These are phyloP conservation scores for Ligdia adustata DNA, from an alignment of 2,888 invertebrate species.

Conservation along the genomic window DNA sequence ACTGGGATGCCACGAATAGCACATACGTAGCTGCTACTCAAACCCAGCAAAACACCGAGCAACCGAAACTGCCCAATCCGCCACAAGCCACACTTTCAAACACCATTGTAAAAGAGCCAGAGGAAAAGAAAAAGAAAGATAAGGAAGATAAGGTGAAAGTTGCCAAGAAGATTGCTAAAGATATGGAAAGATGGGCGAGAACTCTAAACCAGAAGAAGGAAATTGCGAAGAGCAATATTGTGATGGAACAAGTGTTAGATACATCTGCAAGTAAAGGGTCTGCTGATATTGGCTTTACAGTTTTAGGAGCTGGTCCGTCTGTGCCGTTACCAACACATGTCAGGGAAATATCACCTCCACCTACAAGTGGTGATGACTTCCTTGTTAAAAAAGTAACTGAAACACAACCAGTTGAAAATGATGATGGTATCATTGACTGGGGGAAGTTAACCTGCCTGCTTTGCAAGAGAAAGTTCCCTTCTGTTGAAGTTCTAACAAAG, in stretches of 20 bases:
- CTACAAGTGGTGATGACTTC: conserved; percentile 62
- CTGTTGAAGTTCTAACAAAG: conserved; percentile 93
- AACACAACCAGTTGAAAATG: conserved; percentile 84
- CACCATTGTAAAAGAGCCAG: conserved; percentile 59
- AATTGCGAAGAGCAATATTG: conserved; percentile 72
- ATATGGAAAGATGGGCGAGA: conserved; percentile 95
- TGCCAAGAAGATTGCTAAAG: conserved; percentile 98
- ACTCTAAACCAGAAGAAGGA: conserved; percentile 98
- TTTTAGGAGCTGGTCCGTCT: conserved; percentile 89
- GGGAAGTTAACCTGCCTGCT: conserved; percentile 95
- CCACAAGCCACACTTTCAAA: conserved; percentile 58
- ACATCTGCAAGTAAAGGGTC: conserved; percentile 87
- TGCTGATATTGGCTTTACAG: conserved; percentile 97
- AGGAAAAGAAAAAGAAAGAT: conserved; percentile 88
- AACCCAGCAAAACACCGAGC: conserved; percentile 64
- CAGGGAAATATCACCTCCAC: conserved; percentile 67
- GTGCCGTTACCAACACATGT: conserved; percentile 53
- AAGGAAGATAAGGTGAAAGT: conserved; percentile 98
- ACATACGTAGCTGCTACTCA: conserved; percentile 85
- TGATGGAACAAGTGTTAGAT: conserved; percentile 74
- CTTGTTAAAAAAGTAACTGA: conserved; percentile 75
- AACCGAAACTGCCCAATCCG: conserved; percentile 45
- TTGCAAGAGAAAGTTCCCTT: conserved; percentile 97
- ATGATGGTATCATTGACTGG: conserved; percentile 94
- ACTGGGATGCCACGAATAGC: conserved; percentile 93